These are phyloP conservation scores for Drosophila willistoni DNA, from an alignment of 1,140 invertebrate genomes.

Conservation along the genomic window DNA sequence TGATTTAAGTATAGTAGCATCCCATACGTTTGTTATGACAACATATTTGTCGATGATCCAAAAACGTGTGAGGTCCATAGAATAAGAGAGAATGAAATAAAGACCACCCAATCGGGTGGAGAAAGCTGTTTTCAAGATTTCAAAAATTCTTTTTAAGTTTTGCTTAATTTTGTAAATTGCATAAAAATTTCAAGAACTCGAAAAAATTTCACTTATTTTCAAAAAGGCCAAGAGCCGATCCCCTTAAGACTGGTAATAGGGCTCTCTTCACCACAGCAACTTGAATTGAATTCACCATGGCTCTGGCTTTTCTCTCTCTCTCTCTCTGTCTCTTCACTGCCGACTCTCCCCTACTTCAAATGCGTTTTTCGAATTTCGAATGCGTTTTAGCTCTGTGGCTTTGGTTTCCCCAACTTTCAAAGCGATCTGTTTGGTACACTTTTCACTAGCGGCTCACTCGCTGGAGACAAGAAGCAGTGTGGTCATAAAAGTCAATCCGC, in stretches of 20 bases:
- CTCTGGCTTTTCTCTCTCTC: constrained; percentile 8
- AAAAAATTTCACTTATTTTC: background rate
- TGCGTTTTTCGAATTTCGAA: constrained; percentile 68
- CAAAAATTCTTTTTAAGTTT: background rate
- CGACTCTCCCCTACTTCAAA: constrained; percentile 35
- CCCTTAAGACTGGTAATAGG: background rate
- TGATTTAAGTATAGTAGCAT: constrained; percentile 62
- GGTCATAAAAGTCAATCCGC: constrained; percentile 66
- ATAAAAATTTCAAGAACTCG: too few species aligned
- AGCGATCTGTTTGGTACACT: constrained; percentile 15
- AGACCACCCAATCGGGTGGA: constrained; percentile 6
- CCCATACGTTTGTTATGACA: constrained; percentile 61
- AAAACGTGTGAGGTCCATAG: background rate
- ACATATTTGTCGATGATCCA: constrained; percentile 25
- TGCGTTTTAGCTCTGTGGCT: constrained; percentile 9
- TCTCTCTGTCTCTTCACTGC: constrained; percentile 7
- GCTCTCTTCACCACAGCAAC: constrained; percentile 52
- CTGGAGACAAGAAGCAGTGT: constrained; percentile 30
- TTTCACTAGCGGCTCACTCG: constrained; percentile 39
- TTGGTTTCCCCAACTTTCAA: constrained; percentile 28
- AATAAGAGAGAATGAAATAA: background rate
- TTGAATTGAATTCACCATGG: constrained; percentile 42
- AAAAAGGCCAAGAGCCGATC: constrained; percentile 15
- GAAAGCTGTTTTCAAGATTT: background rate
- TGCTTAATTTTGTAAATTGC: background rate